Conservation (phyloP, 2,888 invertebrate species). For the Drosophila koepferae region DNA sequence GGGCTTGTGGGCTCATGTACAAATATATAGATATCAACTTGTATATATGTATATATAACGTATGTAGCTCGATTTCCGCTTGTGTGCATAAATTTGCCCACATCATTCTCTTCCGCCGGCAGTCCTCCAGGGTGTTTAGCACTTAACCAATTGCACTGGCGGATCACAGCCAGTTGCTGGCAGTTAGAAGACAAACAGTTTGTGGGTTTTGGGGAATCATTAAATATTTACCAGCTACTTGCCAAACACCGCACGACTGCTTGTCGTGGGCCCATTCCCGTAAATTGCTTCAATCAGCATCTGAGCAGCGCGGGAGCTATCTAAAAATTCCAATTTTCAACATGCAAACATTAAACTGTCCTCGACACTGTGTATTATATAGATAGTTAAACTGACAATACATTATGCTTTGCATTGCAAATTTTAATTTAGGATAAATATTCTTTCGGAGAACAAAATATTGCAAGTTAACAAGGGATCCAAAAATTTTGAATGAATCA, state of each 20-base stretch:
- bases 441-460: too few relatives aligned
- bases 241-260: slow-evolving; percentile 41
- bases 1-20: slow-evolving; percentile 30
- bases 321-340: slow-evolving; percentile 5
- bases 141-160: slow-evolving; percentile 59
- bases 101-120: slow-evolving; percentile 2
- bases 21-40: background rate
- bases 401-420: too few relatives aligned
- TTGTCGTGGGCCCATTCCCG: slow-evolving; percentile 12
- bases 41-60: background rate
- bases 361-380: too few relatives aligned
- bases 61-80: slow-evolving; percentile 1
- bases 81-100: slow-evolving; percentile 29
- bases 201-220: slow-evolving; percentile 56
- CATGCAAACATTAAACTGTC: slow-evolving; percentile 1
- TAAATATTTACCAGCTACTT: slow-evolving; percentile 71
- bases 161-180: slow-evolving; percentile 13
- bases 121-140: slow-evolving; percentile 31
- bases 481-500: too few relatives aligned
- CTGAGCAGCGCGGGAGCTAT: background rate
- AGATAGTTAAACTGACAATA: too few relatives aligned
- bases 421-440: too few relatives aligned
- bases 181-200: slow-evolving; percentile 23
- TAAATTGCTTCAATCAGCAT: slow-evolving; percentile 2
- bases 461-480: too few relatives aligned